phyloP scores from a whole-genome alignment of 2,888 invertebrate species.

The Cremastobaeus sp. region DNA sequence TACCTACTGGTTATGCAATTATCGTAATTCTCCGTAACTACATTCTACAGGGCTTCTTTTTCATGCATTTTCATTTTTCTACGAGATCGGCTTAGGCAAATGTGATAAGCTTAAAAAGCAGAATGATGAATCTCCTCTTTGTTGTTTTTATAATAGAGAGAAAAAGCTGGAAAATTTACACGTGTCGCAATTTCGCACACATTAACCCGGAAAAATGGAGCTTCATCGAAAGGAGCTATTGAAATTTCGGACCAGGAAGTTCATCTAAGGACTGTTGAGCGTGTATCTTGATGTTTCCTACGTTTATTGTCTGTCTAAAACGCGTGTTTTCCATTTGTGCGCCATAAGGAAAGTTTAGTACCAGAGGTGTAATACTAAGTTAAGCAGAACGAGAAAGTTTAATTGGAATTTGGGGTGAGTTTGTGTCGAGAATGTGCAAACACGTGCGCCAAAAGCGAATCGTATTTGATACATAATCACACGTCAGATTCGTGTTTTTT shows the following conservation, averaged over 20 bases:
- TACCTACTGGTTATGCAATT: slow-evolving; percentile 48
- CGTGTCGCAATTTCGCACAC: too few species aligned
- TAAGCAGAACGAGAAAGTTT: slow-evolving; percentile 35
- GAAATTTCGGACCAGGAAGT: slow-evolving; percentile 25
- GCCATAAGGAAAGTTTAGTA: slow-evolving; percentile 20
- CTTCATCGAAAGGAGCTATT: too few species aligned
- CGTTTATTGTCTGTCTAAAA: slow-evolving; percentile 34
- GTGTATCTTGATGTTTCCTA: slow-evolving; percentile 11
- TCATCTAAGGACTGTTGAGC: slow-evolving; percentile 2
- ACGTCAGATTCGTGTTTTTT: not conserved
- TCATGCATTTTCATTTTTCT: slow-evolving; percentile 27
- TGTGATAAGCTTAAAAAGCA: slow-evolving; percentile 16
- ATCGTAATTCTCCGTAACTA: slow-evolving; percentile 30
- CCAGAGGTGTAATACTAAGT: slow-evolving; percentile 20
- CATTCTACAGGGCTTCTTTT: slow-evolving; percentile 13
- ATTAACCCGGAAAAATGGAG: too few species aligned
- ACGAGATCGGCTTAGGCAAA: slow-evolving; percentile 15
- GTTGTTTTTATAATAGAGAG: slow-evolving; percentile 6
- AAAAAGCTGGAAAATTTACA: slow-evolving; percentile 1
- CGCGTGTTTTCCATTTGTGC: slow-evolving; percentile 28
- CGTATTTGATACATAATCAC: slow-evolving; percentile 12
- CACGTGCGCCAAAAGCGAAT: not conserved
- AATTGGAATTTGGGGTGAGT: slow-evolving; percentile 35
- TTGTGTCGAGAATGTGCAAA: slow-evolving; percentile 19
- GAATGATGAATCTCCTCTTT: too few species aligned